These are phyloP conservation scores for Trogon surrucura DNA, from an alignment of 2,113 vertebrate species.

Conservation along the genomic window DNA sequence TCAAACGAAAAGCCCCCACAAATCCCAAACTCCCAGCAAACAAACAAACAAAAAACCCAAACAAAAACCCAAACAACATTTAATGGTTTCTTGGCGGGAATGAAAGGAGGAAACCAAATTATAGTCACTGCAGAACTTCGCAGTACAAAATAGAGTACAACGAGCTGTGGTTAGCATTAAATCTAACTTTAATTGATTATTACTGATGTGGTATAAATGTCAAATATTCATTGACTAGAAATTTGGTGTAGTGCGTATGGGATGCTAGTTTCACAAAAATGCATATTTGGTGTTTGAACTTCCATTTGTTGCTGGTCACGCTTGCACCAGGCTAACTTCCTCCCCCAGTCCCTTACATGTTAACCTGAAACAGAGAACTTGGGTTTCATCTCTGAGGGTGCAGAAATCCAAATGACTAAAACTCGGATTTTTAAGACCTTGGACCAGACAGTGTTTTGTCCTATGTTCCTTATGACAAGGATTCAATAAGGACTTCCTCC, in stretches of 20 bases:
- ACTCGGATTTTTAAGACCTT: neutral
- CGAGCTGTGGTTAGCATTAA: neutral
- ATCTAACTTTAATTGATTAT: neutral
- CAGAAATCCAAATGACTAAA: neutral
- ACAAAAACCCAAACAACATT: neutral
- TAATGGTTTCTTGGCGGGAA: neutral
- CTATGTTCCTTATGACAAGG: neutral
- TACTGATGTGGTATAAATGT: neutral
- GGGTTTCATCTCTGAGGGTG: neutral
- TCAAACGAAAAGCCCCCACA: neutral
- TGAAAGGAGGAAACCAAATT: neutral
- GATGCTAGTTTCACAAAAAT: neutral
- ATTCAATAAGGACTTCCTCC: neutral
- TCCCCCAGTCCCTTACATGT: neutral
- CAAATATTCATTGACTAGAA: neutral
- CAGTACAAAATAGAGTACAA: neutral
- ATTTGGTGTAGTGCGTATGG: neutral
- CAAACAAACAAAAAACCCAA: neutral
- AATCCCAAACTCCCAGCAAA: too few species aligned
- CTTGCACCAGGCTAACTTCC: neutral
- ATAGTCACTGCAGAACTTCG: neutral
- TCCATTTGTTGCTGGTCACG: neutral
- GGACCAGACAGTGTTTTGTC: neutral
- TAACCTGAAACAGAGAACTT: neutral
- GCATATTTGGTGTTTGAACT: neutral